Conservation (phyloP, 2,113 vertebrate genomes). For the Tachysurus fulvidraco region DNA sequence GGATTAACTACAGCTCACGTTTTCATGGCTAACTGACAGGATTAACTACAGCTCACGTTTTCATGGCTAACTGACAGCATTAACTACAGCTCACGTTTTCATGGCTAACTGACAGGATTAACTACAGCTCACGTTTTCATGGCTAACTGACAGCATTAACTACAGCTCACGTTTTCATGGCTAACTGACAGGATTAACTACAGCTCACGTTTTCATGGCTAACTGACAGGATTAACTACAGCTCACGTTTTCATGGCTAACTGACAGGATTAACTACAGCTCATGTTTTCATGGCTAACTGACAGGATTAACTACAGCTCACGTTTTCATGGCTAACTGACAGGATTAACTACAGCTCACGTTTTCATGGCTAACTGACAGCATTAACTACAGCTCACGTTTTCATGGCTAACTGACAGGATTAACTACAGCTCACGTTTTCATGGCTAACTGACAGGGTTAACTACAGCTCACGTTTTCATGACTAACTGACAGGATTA, state of each 20-base stretch:
- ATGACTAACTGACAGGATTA: too few species aligned
- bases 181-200: not conserved
- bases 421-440: too few species aligned
- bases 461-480: too few species aligned
- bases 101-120: not conserved
- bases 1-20: not conserved
- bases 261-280: not conserved
- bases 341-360: not conserved
- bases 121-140: not conserved
- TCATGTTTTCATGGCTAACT: not conserved
- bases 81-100: not conserved
- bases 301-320: not conserved
- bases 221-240: not conserved
- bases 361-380: not conserved
- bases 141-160: not conserved
- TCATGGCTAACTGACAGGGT: too few species aligned
- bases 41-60: not conserved
- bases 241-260: not conserved
- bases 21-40: not conserved
- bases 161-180: not conserved
- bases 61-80: not conserved
- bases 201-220: not conserved
- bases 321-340: not conserved
- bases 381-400: not conserved
- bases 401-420: not conserved